Evolutionary conservation across 2,797 vertebrate species (phyloP).

Genomic region (Spinus pinus): DNA sequence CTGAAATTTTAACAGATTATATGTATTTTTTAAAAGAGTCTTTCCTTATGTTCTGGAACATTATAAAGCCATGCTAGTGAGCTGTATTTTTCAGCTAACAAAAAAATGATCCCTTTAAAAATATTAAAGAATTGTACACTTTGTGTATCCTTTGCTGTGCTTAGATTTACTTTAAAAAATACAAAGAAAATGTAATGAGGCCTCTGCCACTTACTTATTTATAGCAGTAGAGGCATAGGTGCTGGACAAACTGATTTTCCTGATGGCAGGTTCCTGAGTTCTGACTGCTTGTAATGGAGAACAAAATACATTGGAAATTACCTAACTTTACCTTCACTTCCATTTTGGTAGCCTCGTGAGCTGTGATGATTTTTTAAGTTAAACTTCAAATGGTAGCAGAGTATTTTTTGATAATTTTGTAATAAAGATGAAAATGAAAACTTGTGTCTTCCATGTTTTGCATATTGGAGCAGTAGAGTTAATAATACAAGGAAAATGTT

Average conservation of each 20-base stretch:
- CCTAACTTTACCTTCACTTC: background rate
- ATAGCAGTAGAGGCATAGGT: background rate
- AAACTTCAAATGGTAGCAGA: background rate
- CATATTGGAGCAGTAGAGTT: background rate
- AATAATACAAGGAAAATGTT: background rate
- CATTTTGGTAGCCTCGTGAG: background rate
- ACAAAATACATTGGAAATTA: background rate
- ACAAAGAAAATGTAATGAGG: background rate
- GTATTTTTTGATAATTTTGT: background rate
- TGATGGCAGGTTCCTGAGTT: background rate
- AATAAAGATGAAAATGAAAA: slow-evolving; percentile 10
- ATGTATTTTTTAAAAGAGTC: background rate
- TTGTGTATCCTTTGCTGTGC: background rate
- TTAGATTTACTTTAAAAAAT: background rate
- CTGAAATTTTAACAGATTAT: background rate
- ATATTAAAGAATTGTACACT: background rate
- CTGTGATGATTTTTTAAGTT: background rate
- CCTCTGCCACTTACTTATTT: background rate
- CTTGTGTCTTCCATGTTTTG: background rate
- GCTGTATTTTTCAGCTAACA: background rate
- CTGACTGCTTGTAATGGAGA: background rate
- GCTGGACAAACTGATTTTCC: background rate
- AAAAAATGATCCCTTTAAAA: background rate
- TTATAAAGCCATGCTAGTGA: background rate
- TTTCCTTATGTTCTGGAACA: background rate